phyloP scores from a whole-genome alignment of 53 echinoderm and acorn worm genomes.

The Paracentrotus lividus region DNA sequence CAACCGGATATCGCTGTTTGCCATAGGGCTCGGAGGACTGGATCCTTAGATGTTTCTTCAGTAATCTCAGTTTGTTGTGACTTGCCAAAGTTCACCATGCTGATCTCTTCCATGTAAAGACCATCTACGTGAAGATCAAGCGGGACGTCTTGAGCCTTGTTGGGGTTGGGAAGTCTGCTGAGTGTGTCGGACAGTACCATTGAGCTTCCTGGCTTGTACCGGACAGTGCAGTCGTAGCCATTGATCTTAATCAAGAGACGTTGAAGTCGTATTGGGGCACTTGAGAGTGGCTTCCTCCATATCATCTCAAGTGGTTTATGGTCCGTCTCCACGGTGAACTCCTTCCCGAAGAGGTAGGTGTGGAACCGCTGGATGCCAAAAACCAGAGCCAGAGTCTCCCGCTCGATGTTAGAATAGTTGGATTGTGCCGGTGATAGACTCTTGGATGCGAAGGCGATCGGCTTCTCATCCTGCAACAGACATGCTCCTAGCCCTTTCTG shows the following conservation, averaged over 20 bases:
- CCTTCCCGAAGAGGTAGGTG: constrained; percentile 75
- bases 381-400: constrained; percentile 73
- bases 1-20: constrained; percentile 18
- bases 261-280: constrained; percentile 77
- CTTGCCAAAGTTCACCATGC: constrained; percentile 52
- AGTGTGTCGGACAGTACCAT: constrained; percentile 77
- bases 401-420: constrained; percentile 82
- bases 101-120: too few relatives aligned
- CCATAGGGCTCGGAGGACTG: not conserved
- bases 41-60: constrained; percentile 65
- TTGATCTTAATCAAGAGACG: constrained; percentile 79
- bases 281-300: constrained; percentile 74
- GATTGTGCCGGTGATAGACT: constrained; percentile 73
- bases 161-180: constrained; percentile 77
- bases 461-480: constrained; percentile 66
- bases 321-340: constrained; percentile 71
- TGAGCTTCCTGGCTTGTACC: constrained; percentile 69
- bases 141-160: constrained; percentile 47
- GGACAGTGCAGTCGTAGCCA: constrained; percentile 72
- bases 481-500: constrained; percentile 74
- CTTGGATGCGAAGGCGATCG: constrained; percentile 80
- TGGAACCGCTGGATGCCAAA: constrained; percentile 76
- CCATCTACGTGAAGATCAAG: constrained; percentile 62
- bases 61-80: constrained; percentile 35
- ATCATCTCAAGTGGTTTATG: constrained; percentile 84